These are phyloP conservation scores for Stenopsyche tienmushanensis DNA, from an alignment of 1,140 invertebrate genomes.

Conservation along the genomic window DNA sequence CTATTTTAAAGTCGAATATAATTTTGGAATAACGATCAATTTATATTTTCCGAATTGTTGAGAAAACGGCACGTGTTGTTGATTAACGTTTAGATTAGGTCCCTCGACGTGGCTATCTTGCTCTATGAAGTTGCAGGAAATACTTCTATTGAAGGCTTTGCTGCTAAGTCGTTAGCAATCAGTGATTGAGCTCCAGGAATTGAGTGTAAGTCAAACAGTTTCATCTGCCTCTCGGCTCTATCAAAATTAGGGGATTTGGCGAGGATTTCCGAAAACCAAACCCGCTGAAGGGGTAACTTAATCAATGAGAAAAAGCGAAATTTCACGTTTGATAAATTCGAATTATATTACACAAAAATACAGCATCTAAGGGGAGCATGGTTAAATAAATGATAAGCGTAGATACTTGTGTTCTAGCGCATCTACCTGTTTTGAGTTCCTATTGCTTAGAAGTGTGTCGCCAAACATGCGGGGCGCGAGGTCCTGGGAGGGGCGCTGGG, in stretches of 20 bases:
- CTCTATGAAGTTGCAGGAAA: neutral
- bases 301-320: neutral
- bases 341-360: too few species aligned
- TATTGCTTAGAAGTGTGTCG: slow-evolving; percentile 55
- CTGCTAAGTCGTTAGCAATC: slow-evolving; percentile 19
- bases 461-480: slow-evolving; percentile 59
- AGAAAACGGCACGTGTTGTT: too few species aligned
- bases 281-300: slow-evolving; percentile 6
- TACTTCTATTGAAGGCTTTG: slow-evolving; percentile 14
- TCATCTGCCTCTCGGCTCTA: slow-evolving; percentile 30
- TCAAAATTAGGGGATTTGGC: slow-evolving; percentile 31
- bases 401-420: slow-evolving; percentile 49
- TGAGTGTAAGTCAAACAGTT: slow-evolving; percentile 34
- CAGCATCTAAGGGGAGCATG: neutral
- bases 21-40: too few species aligned
- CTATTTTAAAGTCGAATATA: too few species aligned
- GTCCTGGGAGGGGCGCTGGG: slow-evolving; percentile 39
- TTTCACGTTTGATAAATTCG: neutral
- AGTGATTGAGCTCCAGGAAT: slow-evolving; percentile 32
- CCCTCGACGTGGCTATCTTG: neutral
- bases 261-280: slow-evolving; percentile 10
- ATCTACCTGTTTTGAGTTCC: slow-evolving; percentile 55
- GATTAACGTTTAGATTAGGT: slow-evolving; percentile 17
- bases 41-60: too few species aligned
- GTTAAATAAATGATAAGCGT: slow-evolving; percentile 12